Conservation (phyloP, 1,140 invertebrate genomes). For the Nasonia longicornis region DNA sequence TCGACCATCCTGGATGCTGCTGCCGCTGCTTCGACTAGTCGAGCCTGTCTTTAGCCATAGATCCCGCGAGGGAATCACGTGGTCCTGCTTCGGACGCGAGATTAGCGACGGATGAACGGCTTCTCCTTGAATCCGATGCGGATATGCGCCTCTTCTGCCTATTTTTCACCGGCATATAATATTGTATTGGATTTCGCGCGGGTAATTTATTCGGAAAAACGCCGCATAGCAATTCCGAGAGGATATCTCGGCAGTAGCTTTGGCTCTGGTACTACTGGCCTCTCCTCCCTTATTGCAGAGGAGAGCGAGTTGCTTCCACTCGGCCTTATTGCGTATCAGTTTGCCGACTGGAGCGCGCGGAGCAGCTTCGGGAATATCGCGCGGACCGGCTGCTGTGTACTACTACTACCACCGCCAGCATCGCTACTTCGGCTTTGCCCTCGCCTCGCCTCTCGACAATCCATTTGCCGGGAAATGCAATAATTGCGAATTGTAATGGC, state of each 20-base stretch:
- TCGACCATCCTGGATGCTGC: not conserved
- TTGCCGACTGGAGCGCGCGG: not conserved
- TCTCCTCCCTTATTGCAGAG: too few species aligned
- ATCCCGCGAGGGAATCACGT: slow-evolving; percentile 41
- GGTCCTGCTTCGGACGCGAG: not conserved
- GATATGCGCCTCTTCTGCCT: not conserved
- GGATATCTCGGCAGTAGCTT: too few species aligned
- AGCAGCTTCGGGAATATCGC: not conserved
- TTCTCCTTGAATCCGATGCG: not conserved
- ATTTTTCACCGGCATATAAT: not conserved
- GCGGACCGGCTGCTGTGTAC: slow-evolving; percentile 29
- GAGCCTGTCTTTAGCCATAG: not conserved
- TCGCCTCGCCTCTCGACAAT: slow-evolving; percentile 47
- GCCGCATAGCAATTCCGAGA: too few species aligned
- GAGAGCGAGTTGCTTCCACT: not conserved
- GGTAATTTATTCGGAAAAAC: too few species aligned
- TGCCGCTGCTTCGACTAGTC: not conserved
- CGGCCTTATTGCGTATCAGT: slow-evolving; percentile 5
- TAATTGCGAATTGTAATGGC: slow-evolving; percentile 68
- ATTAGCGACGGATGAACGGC: slow-evolving; percentile 7
- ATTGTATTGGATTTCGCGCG: too few species aligned
- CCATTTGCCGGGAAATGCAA: slow-evolving; percentile 65
- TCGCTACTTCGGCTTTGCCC: slow-evolving; percentile 17
- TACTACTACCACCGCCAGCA: not conserved
- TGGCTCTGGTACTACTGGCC: too few species aligned